phyloP scores from a whole-genome alignment of 2,113 vertebrate species.

The Pangasianodon hypophthalmus region DNA sequence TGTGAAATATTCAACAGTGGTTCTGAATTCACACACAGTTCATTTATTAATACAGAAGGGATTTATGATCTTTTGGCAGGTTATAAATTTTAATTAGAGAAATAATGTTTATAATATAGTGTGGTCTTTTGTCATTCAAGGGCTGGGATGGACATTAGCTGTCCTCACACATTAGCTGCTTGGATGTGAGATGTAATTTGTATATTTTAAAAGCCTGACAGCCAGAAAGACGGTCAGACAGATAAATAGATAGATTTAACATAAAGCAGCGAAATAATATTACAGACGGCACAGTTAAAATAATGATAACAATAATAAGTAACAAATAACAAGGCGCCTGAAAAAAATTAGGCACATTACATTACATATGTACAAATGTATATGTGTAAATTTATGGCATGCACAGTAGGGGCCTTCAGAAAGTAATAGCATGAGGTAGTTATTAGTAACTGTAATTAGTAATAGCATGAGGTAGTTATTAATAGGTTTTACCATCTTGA shows the following conservation, averaged over 20 bases:
- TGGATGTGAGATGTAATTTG: not conserved
- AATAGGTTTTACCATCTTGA: conserved; percentile 4
- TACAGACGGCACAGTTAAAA: not conserved
- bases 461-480: not conserved
- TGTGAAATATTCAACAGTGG: conserved; percentile 52
- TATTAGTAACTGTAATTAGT: not conserved
- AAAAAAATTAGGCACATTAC: not conserved
- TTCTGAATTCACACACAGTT: conserved; percentile 54
- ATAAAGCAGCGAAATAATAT: not conserved
- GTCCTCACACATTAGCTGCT: not conserved
- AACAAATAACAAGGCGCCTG: not conserved
- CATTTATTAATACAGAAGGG: conserved; percentile 57
- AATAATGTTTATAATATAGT: conserved; percentile 61
- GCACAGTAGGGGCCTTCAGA: not conserved
- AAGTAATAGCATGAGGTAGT: not conserved
- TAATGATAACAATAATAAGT: not conserved
- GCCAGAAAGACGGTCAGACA: not conserved
- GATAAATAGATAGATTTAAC: not conserved
- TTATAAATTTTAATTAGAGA: conserved; percentile 56
- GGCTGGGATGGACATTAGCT: not conserved
- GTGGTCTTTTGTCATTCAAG: conserved; percentile 49
- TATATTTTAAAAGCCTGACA: not conserved
- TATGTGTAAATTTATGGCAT: not conserved
- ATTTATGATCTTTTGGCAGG: conserved; percentile 56
- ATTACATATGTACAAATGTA: not conserved